A percentile compares a stretch with the other conserved stretches of the same genome.
Conservation (phyloP, 2,797 vertebrate species). For the Coregonus sp. region DNA sequence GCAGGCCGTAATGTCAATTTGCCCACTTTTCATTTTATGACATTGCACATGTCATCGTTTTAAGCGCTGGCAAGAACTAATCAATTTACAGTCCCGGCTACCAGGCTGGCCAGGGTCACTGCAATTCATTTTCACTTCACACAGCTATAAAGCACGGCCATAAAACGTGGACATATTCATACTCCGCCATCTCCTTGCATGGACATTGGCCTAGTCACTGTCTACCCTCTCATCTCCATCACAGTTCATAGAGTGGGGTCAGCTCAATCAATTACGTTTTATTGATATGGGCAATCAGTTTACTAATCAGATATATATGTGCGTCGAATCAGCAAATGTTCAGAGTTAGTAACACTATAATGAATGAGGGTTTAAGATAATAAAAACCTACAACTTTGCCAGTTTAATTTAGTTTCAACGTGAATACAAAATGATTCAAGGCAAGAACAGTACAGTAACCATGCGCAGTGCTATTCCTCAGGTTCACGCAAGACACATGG, state of each 20-base stretch:
- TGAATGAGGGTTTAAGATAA: not conserved
- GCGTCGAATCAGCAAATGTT: not conserved
- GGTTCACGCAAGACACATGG: not conserved
- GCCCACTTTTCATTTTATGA: not conserved
- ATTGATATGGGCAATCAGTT: not conserved
- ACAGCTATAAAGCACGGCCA: not conserved
- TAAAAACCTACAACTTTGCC: not conserved
- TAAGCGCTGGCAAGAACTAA: not conserved
- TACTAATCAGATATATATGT: not conserved
- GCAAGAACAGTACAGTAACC: too few relatives aligned
- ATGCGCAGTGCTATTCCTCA: too few relatives aligned
- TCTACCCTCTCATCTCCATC: not conserved
- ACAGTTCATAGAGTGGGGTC: not conserved
- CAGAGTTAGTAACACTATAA: not conserved
- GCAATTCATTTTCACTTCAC: slow-evolving; percentile 1
- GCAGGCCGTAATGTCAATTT: not conserved
- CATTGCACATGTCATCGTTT: slow-evolving; percentile 2
- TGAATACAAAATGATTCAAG: too few relatives aligned
- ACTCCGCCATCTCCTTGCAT: not conserved
- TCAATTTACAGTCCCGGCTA: not conserved
- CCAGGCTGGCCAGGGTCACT: not conserved
- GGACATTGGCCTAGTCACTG: too few relatives aligned
- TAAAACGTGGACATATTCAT: slow-evolving; percentile 12
- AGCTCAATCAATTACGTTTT: not conserved
- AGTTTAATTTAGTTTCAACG: too few relatives aligned